A percentile compares a stretch with the other conserved stretches of the same genome.
Conservation (phyloP, 2,113 vertebrate genomes). For the Pyxicephalus adspersus region DNA sequence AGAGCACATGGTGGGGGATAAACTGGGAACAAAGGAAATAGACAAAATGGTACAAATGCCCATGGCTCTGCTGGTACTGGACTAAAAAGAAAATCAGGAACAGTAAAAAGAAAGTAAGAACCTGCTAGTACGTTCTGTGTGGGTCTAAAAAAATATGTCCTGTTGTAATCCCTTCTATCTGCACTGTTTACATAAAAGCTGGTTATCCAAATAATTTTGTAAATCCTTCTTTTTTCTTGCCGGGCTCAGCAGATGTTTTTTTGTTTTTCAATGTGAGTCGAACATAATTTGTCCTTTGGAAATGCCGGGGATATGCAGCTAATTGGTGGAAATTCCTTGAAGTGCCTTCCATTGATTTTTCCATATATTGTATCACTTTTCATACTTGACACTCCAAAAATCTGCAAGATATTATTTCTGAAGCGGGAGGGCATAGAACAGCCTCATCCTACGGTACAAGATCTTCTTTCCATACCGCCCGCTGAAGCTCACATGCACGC, state of each 20-base stretch:
- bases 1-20: no score
- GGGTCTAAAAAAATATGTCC: no score
- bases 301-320: slow-evolving; percentile 17
- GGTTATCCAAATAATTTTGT: neutral
- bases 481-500: neutral
- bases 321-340: slow-evolving; percentile 47
- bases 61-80: no score
- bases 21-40: no score
- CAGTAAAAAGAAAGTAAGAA: no score
- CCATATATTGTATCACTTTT: slow-evolving; percentile 51
- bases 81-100: no score
- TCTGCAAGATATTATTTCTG: slow-evolving; percentile 40
- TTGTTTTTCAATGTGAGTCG: slow-evolving; percentile 6
- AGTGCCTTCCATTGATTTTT: slow-evolving; percentile 38
- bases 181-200: no score
- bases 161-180: no score
- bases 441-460: slow-evolving; percentile 5
- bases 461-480: neutral
- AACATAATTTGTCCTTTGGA: slow-evolving; percentile 33
- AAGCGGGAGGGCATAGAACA: neutral
- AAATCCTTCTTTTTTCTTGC: neutral
- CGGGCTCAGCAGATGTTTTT: neutral
- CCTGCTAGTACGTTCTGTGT: no score
- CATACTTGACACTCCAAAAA: slow-evolving; percentile 33
- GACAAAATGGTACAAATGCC: no score